A percentile compares a stretch with the other conserved stretches of the same genome.
phyloP scores from a whole-genome alignment of 2,888 invertebrate genomes.

The Drosophila sordidapex region DNA sequence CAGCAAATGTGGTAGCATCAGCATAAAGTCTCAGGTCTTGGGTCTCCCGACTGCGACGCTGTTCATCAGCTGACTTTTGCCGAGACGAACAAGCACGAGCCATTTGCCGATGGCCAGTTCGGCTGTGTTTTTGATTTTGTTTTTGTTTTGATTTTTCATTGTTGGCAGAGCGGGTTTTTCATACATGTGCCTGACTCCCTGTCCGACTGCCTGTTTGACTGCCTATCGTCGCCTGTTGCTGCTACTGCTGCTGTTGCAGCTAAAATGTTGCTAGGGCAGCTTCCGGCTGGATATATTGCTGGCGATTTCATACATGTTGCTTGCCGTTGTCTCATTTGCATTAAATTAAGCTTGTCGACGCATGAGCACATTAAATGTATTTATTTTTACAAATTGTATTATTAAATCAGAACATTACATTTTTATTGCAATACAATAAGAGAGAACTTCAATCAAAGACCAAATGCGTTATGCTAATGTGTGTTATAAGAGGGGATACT shows the following conservation, averaged over 20 bases:
- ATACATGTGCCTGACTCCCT: constrained; percentile 25
- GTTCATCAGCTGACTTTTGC: constrained; percentile 63
- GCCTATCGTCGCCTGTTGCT: constrained; percentile 9
- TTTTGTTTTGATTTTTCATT: constrained; percentile 63
- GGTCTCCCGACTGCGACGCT: constrained; percentile 50
- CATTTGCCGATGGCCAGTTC: constrained; percentile 39
- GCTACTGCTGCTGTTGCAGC: constrained; percentile 1
- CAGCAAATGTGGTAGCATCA: constrained; percentile 81
- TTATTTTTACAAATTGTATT: constrained; percentile 24
- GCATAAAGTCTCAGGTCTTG: constrained; percentile 77
- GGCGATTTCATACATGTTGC: constrained; percentile 8
- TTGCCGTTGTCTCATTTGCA: constrained; percentile 33
- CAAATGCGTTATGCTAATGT: constrained; percentile 43
- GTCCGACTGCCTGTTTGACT: constrained; percentile 4
- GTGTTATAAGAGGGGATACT: constrained; percentile 30
- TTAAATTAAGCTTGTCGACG: constrained; percentile 22
- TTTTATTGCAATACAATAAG: constrained; percentile 3
- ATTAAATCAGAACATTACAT: constrained; percentile 36
- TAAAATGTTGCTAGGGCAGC: constrained; percentile 72
- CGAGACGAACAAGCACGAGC: constrained; percentile 53
- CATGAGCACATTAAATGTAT: constrained; percentile 9
- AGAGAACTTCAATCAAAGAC: not conserved
- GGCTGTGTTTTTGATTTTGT: constrained; percentile 32
- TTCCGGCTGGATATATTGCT: constrained; percentile 68
- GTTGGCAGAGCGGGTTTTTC: constrained; percentile 63